These are phyloP conservation scores for Coilia nasus DNA, from an alignment of 2,797 vertebrate species.

Conservation along the genomic window DNA sequence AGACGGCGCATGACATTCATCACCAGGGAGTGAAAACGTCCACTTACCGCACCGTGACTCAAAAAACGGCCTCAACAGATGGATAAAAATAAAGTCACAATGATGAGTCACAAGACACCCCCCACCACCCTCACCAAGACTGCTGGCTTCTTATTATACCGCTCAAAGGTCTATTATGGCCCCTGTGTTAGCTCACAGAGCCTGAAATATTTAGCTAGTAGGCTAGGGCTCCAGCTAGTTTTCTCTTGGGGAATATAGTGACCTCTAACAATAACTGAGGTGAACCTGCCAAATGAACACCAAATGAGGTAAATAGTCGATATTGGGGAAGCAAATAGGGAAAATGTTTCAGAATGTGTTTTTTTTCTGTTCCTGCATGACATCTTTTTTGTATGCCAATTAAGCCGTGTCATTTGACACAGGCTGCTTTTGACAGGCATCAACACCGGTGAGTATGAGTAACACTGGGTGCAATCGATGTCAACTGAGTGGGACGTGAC, in stretches of 20 bases:
- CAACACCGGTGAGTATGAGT: not conserved
- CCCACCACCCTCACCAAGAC: not conserved
- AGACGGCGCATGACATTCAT: not conserved
- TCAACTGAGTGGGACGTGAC: not conserved
- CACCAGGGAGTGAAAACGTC: not conserved
- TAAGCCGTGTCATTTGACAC: not conserved
- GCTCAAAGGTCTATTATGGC: not conserved
- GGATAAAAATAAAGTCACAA: not conserved
- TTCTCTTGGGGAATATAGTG: not conserved
- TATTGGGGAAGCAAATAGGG: not conserved
- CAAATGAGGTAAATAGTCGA: not conserved
- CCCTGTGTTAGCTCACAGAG: not conserved
- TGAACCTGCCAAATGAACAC: not conserved
- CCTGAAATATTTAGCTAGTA: not conserved
- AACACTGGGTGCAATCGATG: not conserved
- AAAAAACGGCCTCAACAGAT: not conserved
- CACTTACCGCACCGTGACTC: not conserved
- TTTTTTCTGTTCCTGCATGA: not conserved
- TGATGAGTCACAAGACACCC: not conserved
- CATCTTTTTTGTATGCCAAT: not conserved
- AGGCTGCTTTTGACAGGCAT: not conserved
- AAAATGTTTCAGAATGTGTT: not conserved
- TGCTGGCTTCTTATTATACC: not conserved
- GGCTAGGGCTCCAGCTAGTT: not conserved
- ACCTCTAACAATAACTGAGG: not conserved